Evolutionary conservation across 1,140 invertebrate species (phyloP).

Genomic region (Asobara japonica): DNA sequence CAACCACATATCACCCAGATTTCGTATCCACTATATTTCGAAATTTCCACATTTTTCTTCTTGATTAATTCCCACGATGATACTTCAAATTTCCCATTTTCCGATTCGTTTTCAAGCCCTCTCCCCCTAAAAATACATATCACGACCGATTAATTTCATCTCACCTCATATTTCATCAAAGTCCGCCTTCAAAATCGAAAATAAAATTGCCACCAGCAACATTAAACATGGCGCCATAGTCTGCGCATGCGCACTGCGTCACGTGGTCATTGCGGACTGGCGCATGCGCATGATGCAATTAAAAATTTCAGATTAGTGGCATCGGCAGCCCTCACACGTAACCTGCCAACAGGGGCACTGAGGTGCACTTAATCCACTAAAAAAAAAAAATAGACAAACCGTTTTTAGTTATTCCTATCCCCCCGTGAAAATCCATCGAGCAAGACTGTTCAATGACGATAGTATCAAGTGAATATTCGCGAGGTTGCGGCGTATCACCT

Average conservation of each 20-base stretch:
- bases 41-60: no score
- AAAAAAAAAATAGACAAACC: background rate
- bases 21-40: no score
- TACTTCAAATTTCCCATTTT: no score
- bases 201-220: no score
- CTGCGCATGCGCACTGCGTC: background rate
- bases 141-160: background rate
- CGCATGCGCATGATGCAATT: background rate
- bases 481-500: background rate
- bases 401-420: background rate
- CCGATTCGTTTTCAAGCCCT: no score
- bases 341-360: background rate
- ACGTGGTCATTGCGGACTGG: background rate
- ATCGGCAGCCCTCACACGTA: background rate
- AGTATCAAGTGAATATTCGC: background rate
- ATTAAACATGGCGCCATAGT: background rate
- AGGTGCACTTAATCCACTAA: no score
- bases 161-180: background rate
- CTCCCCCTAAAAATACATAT: no score
- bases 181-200: no score
- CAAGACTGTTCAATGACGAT: background rate
- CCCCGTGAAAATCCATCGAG: background rate
- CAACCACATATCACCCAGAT: no score
- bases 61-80: no score
- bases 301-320: background rate